Conservation (phyloP, 2,113 vertebrate species). For the Emberiza fucata region DNA sequence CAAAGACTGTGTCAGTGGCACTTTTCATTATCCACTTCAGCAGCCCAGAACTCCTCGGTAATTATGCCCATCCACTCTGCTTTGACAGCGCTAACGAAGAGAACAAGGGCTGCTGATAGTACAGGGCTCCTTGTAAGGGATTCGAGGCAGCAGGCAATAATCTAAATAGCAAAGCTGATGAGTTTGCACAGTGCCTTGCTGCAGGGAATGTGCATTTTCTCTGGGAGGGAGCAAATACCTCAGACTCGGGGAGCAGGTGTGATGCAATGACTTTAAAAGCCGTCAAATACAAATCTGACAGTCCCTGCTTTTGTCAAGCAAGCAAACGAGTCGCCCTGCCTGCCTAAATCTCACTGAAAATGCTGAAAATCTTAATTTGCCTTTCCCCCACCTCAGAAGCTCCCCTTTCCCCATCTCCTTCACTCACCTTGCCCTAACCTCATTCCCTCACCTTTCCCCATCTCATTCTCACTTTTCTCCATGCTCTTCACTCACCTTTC, state of each 20-base stretch:
- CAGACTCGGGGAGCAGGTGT: background rate
- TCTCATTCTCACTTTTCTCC: background rate
- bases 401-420: background rate
- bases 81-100: constrained; percentile 19
- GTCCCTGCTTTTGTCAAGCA: background rate
- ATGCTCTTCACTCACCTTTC: background rate
- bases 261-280: background rate
- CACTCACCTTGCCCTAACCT: accelerated
- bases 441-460: background rate
- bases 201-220: background rate
- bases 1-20: constrained; percentile 29
- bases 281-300: background rate
- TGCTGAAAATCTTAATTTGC: background rate
- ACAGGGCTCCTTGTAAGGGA: background rate
- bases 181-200: background rate
- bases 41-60: constrained; percentile 41
- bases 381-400: background rate
- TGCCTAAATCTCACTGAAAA: background rate
- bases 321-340: background rate
- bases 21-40: constrained; percentile 61
- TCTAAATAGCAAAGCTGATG: background rate
- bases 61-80: constrained; percentile 48
- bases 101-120: constrained; percentile 6
- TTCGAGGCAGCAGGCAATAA: background rate
- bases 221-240: background rate